phyloP scores from a whole-genome alignment of 2,113 vertebrate genomes.

The Irena cyanogastra region DNA sequence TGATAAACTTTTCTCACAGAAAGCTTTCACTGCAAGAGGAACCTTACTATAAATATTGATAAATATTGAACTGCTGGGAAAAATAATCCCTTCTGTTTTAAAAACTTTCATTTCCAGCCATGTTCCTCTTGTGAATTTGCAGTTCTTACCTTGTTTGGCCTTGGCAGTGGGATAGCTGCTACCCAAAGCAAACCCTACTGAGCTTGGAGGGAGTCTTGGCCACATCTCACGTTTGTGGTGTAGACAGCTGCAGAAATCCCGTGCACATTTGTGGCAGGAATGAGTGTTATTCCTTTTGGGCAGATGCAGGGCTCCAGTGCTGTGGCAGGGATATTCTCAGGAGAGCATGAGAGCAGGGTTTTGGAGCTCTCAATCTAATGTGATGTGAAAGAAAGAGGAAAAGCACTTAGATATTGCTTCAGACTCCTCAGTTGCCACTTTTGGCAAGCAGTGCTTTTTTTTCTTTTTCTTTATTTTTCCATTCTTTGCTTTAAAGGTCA shows the following conservation, averaged over 20 bases:
- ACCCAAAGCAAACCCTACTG: neutral
- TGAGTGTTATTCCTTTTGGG: neutral
- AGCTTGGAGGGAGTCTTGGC: neutral
- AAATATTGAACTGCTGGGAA: neutral
- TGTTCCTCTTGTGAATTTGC: neutral
- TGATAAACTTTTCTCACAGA: neutral
- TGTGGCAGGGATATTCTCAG: neutral
- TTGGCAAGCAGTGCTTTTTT: neutral
- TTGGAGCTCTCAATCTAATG: neutral
- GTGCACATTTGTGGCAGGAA: neutral
- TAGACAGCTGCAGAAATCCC: neutral
- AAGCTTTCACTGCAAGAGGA: neutral
- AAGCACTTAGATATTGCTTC: neutral
- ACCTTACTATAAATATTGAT: neutral
- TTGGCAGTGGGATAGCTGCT: neutral
- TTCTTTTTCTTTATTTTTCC: neutral
- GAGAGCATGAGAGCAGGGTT: neutral
- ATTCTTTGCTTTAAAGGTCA: neutral
- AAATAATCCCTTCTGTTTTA: neutral
- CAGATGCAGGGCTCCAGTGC: neutral
- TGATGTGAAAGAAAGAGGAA: neutral
- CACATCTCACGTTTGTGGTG: neutral
- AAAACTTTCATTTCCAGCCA: neutral
- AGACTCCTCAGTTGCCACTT: neutral
- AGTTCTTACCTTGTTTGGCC: neutral